Evolutionary conservation across 1,140 invertebrate genomes (phyloP), one percentile per base, ranked within the genome.

Genomic region (Battus philenor): DNA sequence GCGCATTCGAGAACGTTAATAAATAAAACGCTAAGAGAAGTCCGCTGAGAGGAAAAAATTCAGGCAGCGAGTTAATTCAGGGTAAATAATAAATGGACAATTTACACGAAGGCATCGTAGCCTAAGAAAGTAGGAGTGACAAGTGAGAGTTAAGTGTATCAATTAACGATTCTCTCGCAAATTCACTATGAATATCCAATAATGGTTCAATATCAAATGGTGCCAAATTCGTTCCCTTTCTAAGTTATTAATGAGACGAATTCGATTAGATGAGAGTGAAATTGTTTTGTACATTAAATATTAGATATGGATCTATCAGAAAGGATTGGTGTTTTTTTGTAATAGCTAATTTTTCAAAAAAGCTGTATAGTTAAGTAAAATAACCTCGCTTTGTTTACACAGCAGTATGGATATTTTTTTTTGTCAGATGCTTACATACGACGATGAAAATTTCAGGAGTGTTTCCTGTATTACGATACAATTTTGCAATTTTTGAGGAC

Each of bases 21-120:
- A 74, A 77, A 62, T 66, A 52, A 75, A 68, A 63, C n/a, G n/a
- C 52, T 56, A 65, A 64, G 66, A 66, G 54, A 69, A 59, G 59
- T 61, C 60, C 60, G 34, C 34, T 45, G 59, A 61, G 63, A 55
- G 57, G 63, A 71, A 76, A 73, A 73, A 72, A n/a, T n/a, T 65
- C 57, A 59, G 60, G 50, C 60, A 59, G 31, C 61, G 50, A 62
- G 68, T 66, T 73, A 78, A 76, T 74, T 73, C 63, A 68, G 63
- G 60, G 67, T 80, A 66, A 80, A 80, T 80, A 80, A 80, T 75
- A 72, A 78, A 82, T 68, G 64, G 65, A 65, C 53, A 74, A 68
- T 65, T 68, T 54, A 36, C 57, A 54, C 51, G 56, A 64, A 29
- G 50, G 51, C 34, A 53, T 54, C 44, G 31, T 39, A 48, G 57